Percentiles rank a stretch among this genome's conserved stretches.
These are phyloP conservation scores for Lepidothrix coronata DNA, from an alignment of 2,113 vertebrate genomes.

Conservation along the genomic window DNA sequence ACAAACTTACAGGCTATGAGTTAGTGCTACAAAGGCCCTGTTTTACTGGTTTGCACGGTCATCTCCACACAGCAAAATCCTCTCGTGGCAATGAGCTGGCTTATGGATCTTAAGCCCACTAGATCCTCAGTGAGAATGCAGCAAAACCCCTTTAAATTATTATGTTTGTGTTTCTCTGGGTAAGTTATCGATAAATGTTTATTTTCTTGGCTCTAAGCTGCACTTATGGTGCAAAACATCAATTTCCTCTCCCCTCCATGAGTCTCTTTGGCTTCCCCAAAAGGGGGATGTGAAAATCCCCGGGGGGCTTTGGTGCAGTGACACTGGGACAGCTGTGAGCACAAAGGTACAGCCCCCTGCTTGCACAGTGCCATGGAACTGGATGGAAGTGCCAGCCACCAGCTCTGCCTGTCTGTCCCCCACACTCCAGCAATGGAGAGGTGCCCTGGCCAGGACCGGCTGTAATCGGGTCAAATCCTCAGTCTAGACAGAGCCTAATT, in stretches of 20 bases:
- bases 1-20: neutral
- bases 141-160: neutral
- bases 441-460: neutral
- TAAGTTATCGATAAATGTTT: neutral
- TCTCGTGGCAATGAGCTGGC: neutral
- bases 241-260: neutral
- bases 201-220: neutral
- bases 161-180: neutral
- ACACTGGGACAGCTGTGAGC: neutral
- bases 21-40: neutral
- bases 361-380: neutral
- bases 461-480: slow-evolving; percentile 65
- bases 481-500: slow-evolving; percentile 71
- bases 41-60: neutral
- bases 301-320: neutral
- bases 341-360: neutral
- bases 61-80: neutral
- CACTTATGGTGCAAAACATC: neutral
- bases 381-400: neutral
- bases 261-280: neutral
- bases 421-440: neutral
- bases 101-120: neutral
- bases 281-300: neutral
- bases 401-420: neutral
- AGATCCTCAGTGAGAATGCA: neutral